phyloP scores from a whole-genome alignment of 1,140 invertebrate species.

The Apocrypta bakeri region DNA sequence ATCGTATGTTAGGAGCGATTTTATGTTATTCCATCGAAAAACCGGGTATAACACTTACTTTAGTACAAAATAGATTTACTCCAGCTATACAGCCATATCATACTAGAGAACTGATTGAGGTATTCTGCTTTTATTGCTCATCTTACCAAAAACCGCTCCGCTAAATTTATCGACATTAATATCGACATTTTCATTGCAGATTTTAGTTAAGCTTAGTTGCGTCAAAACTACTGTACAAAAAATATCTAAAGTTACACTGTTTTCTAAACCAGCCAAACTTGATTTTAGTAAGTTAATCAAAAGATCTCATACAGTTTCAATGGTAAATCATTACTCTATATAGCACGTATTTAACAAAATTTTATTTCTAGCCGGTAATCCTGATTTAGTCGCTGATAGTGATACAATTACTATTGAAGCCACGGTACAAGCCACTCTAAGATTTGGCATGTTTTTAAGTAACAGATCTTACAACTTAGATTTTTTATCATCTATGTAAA shows the following conservation, averaged over 20 bases:
- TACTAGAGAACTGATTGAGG: slow-evolving; percentile 74
- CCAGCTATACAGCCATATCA: slow-evolving; percentile 74
- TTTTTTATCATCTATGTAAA: slow-evolving; percentile 67
- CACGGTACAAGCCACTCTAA: slow-evolving; percentile 72
- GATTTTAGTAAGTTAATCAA: slow-evolving; percentile 61
- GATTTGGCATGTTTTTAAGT: slow-evolving; percentile 77
- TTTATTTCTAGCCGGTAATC: slow-evolving; percentile 61
- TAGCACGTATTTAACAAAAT: slow-evolving; percentile 15
- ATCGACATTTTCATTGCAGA: slow-evolving; percentile 63
- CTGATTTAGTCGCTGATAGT: slow-evolving; percentile 68
- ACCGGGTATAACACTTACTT: slow-evolving; percentile 76
- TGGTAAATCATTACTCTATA: no score
- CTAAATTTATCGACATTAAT: slow-evolving; percentile 10
- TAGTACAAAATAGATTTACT: slow-evolving; percentile 75
- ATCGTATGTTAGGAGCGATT: slow-evolving; percentile 81
- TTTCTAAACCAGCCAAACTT: slow-evolving; percentile 65
- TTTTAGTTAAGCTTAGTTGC: slow-evolving; percentile 70
- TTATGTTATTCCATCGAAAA: slow-evolving; percentile 78
- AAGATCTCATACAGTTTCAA: neutral
- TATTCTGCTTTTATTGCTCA: slow-evolving; percentile 51
- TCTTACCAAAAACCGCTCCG: neutral
- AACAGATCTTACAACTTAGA: slow-evolving; percentile 75
- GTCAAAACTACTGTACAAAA: slow-evolving; percentile 62
- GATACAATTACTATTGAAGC: slow-evolving; percentile 72
- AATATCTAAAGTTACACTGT: slow-evolving; percentile 63